Evolutionary conservation across 2,797 vertebrate genomes (phyloP), one percentile per base, ranked within the genome.

Genomic region (Argyrosomus regius): DNA sequence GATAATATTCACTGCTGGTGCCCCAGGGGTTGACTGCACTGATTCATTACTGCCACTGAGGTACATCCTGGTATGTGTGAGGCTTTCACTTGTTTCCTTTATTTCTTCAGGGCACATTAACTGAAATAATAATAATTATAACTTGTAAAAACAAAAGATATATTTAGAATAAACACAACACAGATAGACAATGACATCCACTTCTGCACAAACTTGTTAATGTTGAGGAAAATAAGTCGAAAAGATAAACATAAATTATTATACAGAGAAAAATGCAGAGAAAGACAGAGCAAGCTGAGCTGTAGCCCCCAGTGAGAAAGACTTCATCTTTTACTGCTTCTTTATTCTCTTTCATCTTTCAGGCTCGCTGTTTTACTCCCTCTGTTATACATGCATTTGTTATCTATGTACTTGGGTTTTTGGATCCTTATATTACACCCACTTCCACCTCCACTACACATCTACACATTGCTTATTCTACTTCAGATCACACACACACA

Each of bases 261-360:
- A n/a, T 59, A 53, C n/a, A 50, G 66, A 57, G 68, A 61, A 71
- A 77, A 77, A 66, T 71, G 65, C 61, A 63, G 75, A 26, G 61
- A 71, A 56, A 80, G 72, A 65, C 62, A 18, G 59, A 75, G 49
- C 5, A 22, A 68, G 68, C 59, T 57, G 79, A 85, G 86, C 79
- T 60, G 68, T 22, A 69, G 85, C 80, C 81, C 69, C 87, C 41
- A 75, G 78, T 67, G 83, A 89, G 79, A 87, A 87, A 82, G 65
- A 71, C 16, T 83, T 78, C 63, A 84, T 87, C 72, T 83, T 80
- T 69, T 46, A 13, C 75, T 80, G 52, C 69, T 91, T 80, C 41
- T 45, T 74, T 64, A 92, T 92, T 92, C 89, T 87, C 82, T 94
- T 93, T 93, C 79, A 92, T 92, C 88, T 91, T 48, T 69, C 75